Evolutionary conservation across 2,888 invertebrate species (phyloP).

Genomic region (Drosophila suboccidentalis): DNA sequence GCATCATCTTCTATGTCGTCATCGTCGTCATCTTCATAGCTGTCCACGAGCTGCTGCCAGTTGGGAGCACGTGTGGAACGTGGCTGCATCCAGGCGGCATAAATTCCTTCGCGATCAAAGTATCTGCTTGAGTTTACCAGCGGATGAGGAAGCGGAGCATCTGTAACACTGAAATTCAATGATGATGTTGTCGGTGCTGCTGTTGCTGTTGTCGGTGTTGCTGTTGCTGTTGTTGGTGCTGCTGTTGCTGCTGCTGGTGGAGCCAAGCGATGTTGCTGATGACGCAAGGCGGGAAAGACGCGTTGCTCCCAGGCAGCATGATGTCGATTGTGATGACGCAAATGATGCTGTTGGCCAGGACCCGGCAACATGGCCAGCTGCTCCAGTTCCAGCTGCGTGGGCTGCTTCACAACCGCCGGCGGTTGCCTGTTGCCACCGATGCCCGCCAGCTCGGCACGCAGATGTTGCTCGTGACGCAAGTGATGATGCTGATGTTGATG

Average conservation of each 20-base stretch:
- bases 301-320: conserved; percentile 82
- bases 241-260: conserved; percentile 19
- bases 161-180: conserved; percentile 12
- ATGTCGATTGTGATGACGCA: conserved; percentile 83
- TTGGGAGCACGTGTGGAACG: conserved; percentile 75
- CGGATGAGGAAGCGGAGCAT: conserved; percentile 32
- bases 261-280: conserved; percentile 59
- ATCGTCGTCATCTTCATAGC: conserved; percentile 53
- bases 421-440: conserved; percentile 42
- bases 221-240: conserved; percentile 18
- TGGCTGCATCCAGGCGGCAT: conserved; percentile 63
- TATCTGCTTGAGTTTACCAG: conserved; percentile 64
- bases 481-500: conserved; percentile 61
- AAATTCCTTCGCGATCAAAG: conserved; percentile 83
- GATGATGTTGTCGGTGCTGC: not conserved
- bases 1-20: conserved; percentile 63
- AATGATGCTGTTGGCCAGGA: conserved; percentile 76
- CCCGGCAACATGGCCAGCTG: conserved; percentile 36
- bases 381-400: conserved; percentile 33
- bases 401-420: conserved; percentile 20
- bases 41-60: conserved; percentile 61
- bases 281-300: conserved; percentile 77
- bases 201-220: conserved; percentile 13
- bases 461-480: conserved; percentile 72
- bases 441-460: conserved; percentile 58